Evolutionary conservation across 2,113 vertebrate species (phyloP).

Genomic region (Arvicanthis niloticus): DNA sequence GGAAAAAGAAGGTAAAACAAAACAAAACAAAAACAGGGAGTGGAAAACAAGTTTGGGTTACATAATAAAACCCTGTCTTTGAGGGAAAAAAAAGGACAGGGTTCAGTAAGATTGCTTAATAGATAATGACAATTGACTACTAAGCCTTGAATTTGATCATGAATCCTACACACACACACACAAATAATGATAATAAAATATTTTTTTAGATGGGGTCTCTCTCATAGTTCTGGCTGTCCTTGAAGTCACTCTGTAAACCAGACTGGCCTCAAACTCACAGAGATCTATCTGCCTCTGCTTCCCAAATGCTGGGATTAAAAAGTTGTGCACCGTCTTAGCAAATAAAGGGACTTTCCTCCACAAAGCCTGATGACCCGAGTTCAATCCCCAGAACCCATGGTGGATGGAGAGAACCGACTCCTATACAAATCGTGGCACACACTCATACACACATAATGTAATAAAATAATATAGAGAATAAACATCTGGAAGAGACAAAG

Average conservation of each 20-base stretch:
- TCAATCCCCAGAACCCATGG: neutral
- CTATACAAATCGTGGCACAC: neutral
- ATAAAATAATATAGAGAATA: neutral
- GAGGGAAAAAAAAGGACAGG: neutral
- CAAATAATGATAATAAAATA: no score
- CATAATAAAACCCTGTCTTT: neutral
- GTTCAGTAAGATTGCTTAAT: neutral
- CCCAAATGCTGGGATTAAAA: neutral
- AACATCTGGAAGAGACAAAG: neutral
- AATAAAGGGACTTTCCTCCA: neutral
- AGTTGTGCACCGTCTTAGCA: neutral
- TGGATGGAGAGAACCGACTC: neutral
- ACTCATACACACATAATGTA: neutral
- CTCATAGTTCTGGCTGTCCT: neutral
- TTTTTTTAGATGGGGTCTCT: neutral
- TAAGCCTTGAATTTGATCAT: neutral
- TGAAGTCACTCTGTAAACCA: neutral
- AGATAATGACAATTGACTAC: neutral
- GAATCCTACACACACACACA: no score
- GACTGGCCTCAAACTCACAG: neutral
- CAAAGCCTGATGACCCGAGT: neutral
- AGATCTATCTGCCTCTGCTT: neutral
- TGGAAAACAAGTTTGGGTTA: neutral
- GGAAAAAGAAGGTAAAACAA: neutral
- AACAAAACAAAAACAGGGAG: neutral